Evolutionary conservation across 2,797 vertebrate species (phyloP).

Genomic region (Halcyon badia): DNA sequence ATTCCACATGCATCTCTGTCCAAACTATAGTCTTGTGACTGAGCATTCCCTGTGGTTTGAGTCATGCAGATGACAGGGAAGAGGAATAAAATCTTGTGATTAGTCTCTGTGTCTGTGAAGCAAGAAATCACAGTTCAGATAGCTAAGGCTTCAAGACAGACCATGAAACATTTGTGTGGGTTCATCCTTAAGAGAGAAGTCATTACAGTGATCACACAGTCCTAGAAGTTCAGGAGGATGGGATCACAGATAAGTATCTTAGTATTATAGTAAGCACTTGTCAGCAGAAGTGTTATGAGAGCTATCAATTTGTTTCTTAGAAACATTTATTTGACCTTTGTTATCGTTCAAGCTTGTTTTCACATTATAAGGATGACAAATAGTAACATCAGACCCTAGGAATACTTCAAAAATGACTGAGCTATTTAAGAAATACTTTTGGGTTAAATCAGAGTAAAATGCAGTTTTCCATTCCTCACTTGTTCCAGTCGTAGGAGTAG

Average conservation of each 20-base stretch:
- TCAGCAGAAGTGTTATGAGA: not conserved
- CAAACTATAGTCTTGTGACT: not conserved
- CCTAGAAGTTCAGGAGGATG: not conserved
- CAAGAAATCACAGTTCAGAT: not conserved
- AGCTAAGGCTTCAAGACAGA: not conserved
- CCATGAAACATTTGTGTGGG: not conserved
- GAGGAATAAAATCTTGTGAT: not conserved
- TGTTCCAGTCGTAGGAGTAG: not conserved
- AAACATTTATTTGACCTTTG: not conserved
- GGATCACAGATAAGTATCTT: not conserved
- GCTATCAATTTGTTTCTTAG: not conserved
- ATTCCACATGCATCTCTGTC: not conserved
- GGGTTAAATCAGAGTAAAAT: conserved; percentile 19
- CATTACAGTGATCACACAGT: not conserved
- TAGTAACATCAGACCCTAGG: not conserved
- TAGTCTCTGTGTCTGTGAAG: not conserved
- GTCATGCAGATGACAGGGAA: not conserved
- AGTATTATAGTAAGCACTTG: not conserved
- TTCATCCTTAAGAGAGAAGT: not conserved
- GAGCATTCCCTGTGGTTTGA: not conserved
- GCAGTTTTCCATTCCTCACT: not conserved
- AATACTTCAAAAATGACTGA: not conserved
- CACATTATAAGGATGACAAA: not conserved
- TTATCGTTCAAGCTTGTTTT: conserved; percentile 31
- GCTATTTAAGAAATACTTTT: not conserved